These are phyloP conservation scores for Polyodon spathula DNA, from an alignment of 2,113 vertebrate genomes.

Conservation along the genomic window DNA sequence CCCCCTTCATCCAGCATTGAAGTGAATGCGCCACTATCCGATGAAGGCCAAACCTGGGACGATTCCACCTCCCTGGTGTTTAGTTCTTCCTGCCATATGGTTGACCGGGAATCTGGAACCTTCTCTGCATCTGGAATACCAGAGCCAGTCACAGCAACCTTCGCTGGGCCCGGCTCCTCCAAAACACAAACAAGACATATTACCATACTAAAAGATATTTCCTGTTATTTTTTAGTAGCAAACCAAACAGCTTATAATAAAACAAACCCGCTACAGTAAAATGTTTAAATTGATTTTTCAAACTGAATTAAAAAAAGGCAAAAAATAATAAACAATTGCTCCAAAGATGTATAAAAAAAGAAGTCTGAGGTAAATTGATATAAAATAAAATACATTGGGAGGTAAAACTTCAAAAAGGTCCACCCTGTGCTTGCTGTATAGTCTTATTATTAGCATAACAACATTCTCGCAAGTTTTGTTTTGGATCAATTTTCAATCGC, in stretches of 20 bases:
- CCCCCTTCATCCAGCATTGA: constrained; percentile 42
- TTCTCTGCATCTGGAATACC: constrained; percentile 63
- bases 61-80: constrained; percentile 58
- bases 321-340: no score
- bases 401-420: no score
- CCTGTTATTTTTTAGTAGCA: not conserved
- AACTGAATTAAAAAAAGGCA: not conserved
- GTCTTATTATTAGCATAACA: no score
- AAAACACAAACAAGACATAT: not conserved
- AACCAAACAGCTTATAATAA: not conserved
- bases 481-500: no score
- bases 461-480: no score
- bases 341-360: no score
- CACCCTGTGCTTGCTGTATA: no score
- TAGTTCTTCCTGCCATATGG: constrained; percentile 69
- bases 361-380: no score
- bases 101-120: constrained; percentile 61
- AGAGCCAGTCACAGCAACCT: constrained; percentile 62
- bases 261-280: not conserved
- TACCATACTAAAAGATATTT: not conserved
- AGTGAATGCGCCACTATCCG: constrained; percentile 43
- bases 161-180: constrained; percentile 66
- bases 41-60: constrained; percentile 41
- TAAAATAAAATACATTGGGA: no score
- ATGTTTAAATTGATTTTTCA: not conserved